Conservation (phyloP, 1,140 invertebrate species). For the Himalopsyche phryganea region DNA sequence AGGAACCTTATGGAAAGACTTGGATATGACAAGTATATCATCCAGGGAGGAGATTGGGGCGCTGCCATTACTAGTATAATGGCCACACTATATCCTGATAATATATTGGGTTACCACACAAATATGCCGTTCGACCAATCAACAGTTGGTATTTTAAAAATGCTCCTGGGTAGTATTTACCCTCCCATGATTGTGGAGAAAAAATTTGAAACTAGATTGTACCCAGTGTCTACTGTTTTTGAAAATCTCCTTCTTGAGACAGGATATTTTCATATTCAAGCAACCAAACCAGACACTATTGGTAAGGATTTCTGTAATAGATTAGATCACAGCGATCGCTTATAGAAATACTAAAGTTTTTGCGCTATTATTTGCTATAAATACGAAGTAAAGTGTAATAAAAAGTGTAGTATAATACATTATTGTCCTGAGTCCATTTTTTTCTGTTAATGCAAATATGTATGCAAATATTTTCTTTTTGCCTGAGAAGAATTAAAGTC, state of each 20-base stretch:
- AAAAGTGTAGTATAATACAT: too few relatives aligned
- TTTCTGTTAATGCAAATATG: too few relatives aligned
- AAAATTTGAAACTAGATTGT: conserved; percentile 56
- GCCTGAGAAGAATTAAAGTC: too few relatives aligned
- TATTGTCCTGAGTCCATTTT: too few relatives aligned
- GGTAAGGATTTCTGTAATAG: conserved; percentile 54
- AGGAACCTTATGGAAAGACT: conserved; percentile 80
- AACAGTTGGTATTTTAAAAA: conserved; percentile 4
- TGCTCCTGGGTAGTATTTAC: conserved; percentile 32
- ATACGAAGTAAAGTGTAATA: too few relatives aligned
- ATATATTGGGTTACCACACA: conserved; percentile 58
- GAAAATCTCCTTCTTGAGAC: conserved; percentile 59
- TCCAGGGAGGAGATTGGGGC: conserved; percentile 88
- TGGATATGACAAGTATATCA: conserved; percentile 70
- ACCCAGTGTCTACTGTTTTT: conserved; percentile 56
- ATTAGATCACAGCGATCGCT: too few relatives aligned
- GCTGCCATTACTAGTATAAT: conserved; percentile 57
- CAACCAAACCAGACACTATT: conserved; percentile 88
- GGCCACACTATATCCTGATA: conserved; percentile 66
- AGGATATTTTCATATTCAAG: conserved; percentile 82
- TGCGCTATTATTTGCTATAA: too few relatives aligned
- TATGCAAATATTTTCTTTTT: too few relatives aligned
- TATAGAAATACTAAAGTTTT: too few relatives aligned
- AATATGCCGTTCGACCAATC: conserved; percentile 36
- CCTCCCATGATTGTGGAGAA: conserved; percentile 41